phyloP scores from a whole-genome alignment of 2,888 invertebrate species.

The Parascotia fuliginaria region DNA sequence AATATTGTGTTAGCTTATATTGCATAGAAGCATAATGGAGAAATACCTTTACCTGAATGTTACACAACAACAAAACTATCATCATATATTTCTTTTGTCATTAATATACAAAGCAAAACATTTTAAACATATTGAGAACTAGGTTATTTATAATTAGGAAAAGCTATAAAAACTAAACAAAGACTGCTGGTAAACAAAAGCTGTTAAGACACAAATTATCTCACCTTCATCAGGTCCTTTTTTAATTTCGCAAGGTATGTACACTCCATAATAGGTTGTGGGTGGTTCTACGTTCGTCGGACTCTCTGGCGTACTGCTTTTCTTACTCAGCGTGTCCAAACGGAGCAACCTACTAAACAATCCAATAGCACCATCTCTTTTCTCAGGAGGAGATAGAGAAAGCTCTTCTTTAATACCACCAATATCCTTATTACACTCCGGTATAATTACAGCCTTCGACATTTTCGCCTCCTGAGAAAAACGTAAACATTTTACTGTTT shows the following conservation, averaged over 20 bases:
- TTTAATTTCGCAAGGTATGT: conserved; percentile 83
- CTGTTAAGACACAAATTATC: conserved; percentile 7
- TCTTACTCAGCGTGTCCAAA: conserved; percentile 69
- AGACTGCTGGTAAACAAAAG: background rate
- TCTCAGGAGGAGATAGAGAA: conserved; percentile 70
- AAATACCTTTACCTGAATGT: too few relatives aligned
- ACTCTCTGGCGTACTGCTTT: conserved; percentile 56
- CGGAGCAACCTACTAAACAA: conserved; percentile 72
- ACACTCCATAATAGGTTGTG: conserved; percentile 78
- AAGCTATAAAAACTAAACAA: background rate
- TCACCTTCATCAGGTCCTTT: conserved; percentile 82
- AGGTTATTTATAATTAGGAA: too few relatives aligned
- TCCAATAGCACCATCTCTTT: conserved; percentile 72
- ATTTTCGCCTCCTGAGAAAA: conserved; percentile 66
- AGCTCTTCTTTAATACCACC: conserved; percentile 72
- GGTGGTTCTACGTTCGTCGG: conserved; percentile 65
- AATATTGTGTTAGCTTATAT: too few relatives aligned
- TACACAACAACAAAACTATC: too few relatives aligned
- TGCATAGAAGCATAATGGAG: too few relatives aligned
- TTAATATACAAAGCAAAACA: too few relatives aligned
- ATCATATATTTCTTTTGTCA: too few relatives aligned
- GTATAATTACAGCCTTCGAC: conserved; percentile 78
- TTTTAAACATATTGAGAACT: too few relatives aligned
- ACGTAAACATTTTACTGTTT: conserved; percentile 77
- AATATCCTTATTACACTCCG: conserved; percentile 73